Percentiles rank a stretch among this genome's conserved stretches.
phyloP scores from a whole-genome alignment of 2,797 vertebrate genomes.

The Phoebastria nigripes region DNA sequence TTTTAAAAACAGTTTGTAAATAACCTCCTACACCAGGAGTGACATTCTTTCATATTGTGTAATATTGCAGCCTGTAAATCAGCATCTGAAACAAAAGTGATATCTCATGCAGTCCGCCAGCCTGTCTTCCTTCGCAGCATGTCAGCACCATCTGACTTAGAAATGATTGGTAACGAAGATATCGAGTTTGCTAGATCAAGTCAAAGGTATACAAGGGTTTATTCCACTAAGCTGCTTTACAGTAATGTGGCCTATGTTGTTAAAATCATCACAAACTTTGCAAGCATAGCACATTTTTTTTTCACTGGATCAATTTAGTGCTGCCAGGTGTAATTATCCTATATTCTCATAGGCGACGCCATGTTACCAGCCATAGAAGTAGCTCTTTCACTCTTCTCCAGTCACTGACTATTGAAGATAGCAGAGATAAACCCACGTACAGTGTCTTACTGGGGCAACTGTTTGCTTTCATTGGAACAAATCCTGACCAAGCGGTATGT shows the following conservation, averaged over 20 bases:
- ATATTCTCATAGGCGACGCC: constrained; percentile 78
- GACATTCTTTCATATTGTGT: not conserved
- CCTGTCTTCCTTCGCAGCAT: constrained; percentile 97
- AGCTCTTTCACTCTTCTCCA: constrained; percentile 97
- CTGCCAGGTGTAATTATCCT: fast-evolving
- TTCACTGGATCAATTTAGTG: fast-evolving
- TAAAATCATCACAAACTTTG: not conserved
- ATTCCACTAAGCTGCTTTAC: not conserved
- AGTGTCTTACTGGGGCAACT: constrained; percentile 95
- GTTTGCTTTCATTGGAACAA: constrained; percentile 98
- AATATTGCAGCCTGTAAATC: constrained; percentile 87
- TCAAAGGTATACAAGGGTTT: constrained; percentile 78
- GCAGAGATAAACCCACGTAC: constrained; percentile 93
- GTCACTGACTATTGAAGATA: constrained; percentile 90
- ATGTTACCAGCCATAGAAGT: constrained; percentile 92
- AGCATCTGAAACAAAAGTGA: constrained; percentile 89
- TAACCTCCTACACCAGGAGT: not conserved
- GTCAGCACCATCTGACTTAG: constrained; percentile 97
- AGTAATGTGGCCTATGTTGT: fast-evolving
- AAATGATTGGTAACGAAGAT: constrained; percentile 97
- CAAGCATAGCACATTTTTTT: not conserved
- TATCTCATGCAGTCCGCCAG: constrained; percentile 88
- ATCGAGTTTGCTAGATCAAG: constrained; percentile 90
- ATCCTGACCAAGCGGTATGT: constrained; percentile 92
- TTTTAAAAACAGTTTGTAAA: not conserved